Conservation (phyloP, 2,888 invertebrate genomes). For the Ormyrus pomaceus region DNA sequence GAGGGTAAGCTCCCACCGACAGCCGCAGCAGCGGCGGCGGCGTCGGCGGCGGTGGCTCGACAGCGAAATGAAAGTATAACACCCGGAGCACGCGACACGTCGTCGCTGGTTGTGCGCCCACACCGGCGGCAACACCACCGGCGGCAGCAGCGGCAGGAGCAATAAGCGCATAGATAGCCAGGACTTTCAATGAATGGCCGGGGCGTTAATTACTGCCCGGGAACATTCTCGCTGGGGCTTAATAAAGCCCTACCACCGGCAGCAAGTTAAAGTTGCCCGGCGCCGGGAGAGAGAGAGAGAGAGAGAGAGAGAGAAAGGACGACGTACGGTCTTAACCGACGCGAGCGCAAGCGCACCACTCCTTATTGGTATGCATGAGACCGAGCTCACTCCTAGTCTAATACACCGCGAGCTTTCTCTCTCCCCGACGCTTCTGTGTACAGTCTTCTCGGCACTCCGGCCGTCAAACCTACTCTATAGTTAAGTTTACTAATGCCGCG, state of each 20-base stretch:
- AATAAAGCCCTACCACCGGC: constrained; percentile 37
- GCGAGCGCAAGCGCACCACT: background rate
- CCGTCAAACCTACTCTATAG: too few relatives aligned
- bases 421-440: background rate
- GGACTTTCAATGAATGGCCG: constrained; percentile 47
- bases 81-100: background rate
- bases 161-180: constrained; percentile 47
- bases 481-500: too few relatives aligned
- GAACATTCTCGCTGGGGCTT: constrained; percentile 38
- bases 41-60: too few relatives aligned
- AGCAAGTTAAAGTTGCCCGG: constrained; percentile 28
- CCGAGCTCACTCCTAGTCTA: constrained; percentile 30
- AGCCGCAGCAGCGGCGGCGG: background rate
- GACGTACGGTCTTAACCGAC: constrained; percentile 39
- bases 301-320: constrained; percentile 5
- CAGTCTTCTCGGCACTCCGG: too few relatives aligned
- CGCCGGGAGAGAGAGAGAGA: constrained; percentile 4
- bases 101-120: too few relatives aligned
- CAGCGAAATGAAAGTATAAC: constrained; percentile 40
- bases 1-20: too few relatives aligned
- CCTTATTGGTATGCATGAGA: constrained; percentile 57
- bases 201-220: constrained; percentile 49
- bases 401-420: constrained; percentile 33
- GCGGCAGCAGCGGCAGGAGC: background rate
- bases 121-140: too few relatives aligned